Percentiles rank a stretch among this genome's conserved stretches.
phyloP scores from a whole-genome alignment of 2,113 vertebrate genomes.

The Promerops cafer region DNA sequence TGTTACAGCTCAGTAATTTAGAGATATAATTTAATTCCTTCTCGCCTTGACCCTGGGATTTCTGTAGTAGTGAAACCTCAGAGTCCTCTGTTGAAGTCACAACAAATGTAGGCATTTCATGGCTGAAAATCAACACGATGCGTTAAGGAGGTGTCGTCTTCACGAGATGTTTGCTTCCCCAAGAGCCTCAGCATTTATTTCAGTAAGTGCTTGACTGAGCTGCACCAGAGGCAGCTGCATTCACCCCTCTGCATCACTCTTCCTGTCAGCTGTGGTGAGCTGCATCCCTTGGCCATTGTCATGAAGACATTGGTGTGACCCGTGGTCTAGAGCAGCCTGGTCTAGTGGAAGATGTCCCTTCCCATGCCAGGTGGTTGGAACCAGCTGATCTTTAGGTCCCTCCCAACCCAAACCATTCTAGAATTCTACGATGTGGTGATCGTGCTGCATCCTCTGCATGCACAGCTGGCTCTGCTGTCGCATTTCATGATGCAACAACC shows the following conservation, averaged over 20 bases:
- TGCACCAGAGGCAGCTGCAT: background rate
- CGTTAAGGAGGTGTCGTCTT: background rate
- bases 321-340: background rate
- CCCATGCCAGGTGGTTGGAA: background rate
- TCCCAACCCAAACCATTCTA: background rate
- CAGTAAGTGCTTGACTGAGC: background rate
- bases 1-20: background rate
- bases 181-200: background rate
- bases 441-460: fast-evolving
- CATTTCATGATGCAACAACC: background rate
- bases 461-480: fast-evolving
- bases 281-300: background rate
- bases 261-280: background rate
- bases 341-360: background rate
- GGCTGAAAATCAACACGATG: background rate
- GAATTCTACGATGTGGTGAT: background rate
- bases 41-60: background rate
- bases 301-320: background rate
- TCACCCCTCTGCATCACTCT: fast-evolving
- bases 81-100: background rate
- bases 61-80: background rate
- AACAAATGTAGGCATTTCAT: background rate
- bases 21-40: background rate
- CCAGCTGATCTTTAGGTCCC: background rate
- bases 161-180: background rate